Base-by-base conservation (phyloP, 2,113 vertebrate genomes). In the Mystacornis crossleyi region DNA sequence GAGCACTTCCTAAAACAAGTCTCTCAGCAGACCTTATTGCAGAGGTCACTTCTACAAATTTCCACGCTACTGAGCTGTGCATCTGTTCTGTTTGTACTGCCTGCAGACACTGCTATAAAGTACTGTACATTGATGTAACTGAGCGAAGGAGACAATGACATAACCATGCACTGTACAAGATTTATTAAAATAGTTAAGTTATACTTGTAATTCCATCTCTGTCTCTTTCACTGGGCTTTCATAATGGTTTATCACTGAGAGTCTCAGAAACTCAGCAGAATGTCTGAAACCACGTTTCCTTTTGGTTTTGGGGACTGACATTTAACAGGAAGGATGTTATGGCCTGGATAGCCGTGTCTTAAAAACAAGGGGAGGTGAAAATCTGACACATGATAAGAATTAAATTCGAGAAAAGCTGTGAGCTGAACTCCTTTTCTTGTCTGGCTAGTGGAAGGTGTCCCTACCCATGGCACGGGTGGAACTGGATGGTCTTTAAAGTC, bases 101-200 rank as follows among this genome's bases (percentile, higher is more conserved):
- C 94, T 92, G 86, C 95, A 92, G 73, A 71, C n/a, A 69, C 75
- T 1, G 72, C 88, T 95, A n/a, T 28, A 40, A 81, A 61, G 83
- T 42, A 60, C 91, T 95, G 95, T 95, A 91, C 89, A 60, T 6
- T 51, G 13, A 43, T 75, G 88, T 86, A 72, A 83, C 19, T 74
- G 88, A 86, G 53, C 10, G 0, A 90, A 96, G 94, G 88, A 92
- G 40, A 79, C 43, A 89, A 86, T 88, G 31, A 86, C 71, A 53
- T 64, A 93, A 90, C 88, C 96, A 57, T 69, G 90, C 93, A 94
- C 92, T 96, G 72, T 78, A 53, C 85, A 89, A 94, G 95, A 94
- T 77, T 97, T 92, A 96, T 95, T 95, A 96, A 96, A 96, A 93
- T 84, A 92, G 96, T 34, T 96, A 95, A 97, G 82, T 96, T 97